These are phyloP conservation scores for Nephrotoma flavescens DNA, from an alignment of 2,888 invertebrate species.

Conservation along the genomic window DNA sequence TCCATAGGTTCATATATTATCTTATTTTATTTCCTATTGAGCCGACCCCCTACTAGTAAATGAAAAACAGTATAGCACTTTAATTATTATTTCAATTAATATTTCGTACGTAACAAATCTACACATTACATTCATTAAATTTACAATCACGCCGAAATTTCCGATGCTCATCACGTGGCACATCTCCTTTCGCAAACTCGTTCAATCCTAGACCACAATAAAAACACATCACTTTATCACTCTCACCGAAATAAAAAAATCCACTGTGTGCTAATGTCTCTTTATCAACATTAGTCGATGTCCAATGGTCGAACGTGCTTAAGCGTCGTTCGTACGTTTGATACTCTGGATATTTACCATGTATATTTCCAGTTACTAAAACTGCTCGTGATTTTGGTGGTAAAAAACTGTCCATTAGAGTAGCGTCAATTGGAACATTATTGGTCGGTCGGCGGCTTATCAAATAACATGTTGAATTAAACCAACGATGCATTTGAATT, in stretches of 20 bases:
- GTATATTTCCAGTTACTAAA: not conserved
- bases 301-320: not conserved
- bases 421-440: not conserved
- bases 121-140: not conserved
- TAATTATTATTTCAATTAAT: too few relatives aligned
- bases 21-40: too few relatives aligned
- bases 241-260: not conserved
- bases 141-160: not conserved
- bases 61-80: too few relatives aligned
- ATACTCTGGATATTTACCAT: not conserved
- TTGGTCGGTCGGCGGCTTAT: not conserved
- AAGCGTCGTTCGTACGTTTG: not conserved
- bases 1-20: too few relatives aligned
- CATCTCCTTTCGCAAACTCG: not conserved
- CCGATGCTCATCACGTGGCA: not conserved
- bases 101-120: too few relatives aligned
- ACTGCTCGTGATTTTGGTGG: not conserved
- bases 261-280: not conserved
- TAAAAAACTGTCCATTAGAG: not conserved
- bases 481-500: not conserved
- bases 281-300: not conserved
- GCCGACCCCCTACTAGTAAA: too few relatives aligned
- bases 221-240: not conserved
- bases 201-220: not conserved
- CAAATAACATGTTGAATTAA: not conserved